Percentiles rank a stretch among this genome's conserved stretches.
Conservation (phyloP, 2,797 vertebrate genomes). For the Novumbra hubbsi region DNA sequence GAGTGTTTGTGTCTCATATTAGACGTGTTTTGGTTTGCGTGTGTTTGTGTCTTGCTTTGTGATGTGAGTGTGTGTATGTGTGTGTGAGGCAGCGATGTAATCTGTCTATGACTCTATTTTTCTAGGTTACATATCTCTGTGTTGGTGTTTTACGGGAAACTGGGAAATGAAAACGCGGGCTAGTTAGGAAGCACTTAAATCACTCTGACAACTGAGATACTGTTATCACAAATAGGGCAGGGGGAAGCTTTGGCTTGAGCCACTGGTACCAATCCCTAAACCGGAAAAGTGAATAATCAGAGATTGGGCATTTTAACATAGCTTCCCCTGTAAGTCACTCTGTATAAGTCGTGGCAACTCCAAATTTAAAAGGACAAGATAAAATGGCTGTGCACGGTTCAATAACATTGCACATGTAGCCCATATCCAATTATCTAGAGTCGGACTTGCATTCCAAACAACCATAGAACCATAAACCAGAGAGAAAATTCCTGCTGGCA, state of each 20-base stretch:
- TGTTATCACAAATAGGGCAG: no score
- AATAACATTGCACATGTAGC: not conserved
- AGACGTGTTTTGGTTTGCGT: conserved; percentile 8
- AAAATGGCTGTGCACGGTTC: not conserved
- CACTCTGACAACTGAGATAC: not conserved
- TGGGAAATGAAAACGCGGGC: conserved; percentile 3
- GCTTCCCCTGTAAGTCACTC: conserved; percentile 10
- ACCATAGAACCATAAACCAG: not conserved
- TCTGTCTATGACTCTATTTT: conserved; percentile 1
- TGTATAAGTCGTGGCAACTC: not conserved
- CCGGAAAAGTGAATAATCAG: no score
- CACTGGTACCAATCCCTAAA: no score
- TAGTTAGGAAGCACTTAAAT: not conserved
- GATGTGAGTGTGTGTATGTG: conserved; percentile 11
- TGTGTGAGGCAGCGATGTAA: conserved; percentile 7
- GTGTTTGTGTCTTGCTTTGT: conserved; percentile 17
- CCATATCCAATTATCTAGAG: not conserved
- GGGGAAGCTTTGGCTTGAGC: no score
- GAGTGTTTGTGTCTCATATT: conserved; percentile 10
- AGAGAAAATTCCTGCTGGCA: not conserved
- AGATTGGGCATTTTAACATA: no score
- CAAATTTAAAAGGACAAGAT: not conserved
- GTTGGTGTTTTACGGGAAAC: conserved; percentile 23
- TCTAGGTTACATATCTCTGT: not conserved
- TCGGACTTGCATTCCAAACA: not conserved